Evolutionary conservation across 1,140 invertebrate genomes (phyloP), one percentile per base, ranked within the genome.

Genomic region (Tachypleus tridentatus): DNA sequence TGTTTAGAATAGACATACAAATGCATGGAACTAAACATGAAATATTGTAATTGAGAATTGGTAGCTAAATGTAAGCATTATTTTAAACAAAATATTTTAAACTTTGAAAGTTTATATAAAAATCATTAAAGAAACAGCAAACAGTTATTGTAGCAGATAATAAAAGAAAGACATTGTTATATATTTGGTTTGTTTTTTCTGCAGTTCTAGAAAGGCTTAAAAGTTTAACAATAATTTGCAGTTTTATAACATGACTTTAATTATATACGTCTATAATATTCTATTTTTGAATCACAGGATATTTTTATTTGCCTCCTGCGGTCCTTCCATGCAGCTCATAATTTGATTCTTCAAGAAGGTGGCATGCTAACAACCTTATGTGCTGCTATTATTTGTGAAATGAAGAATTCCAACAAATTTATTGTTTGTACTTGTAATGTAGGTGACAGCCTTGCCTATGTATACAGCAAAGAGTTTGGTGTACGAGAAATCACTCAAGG

Each of bases 351-450:
- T 49, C 85, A 92, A 75, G 86, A 92, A 71, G 84, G 90, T 69
- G 92, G 90, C 49, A 86, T 90, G 74, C 76, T 95, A 5, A 95
- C 92, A 3, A 95, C 92, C 2, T 77, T 95, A 57, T 69, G 88
- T 61, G 86, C 87, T 47, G 88, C 87, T 62, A 81, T 88, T 62
- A 81, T 93, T 62, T 80, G 85, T 71, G 90, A 87, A 60, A 72
- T 85, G 67, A 77, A 71, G 67, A 70, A 74, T 60, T 73, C 68
- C 4, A 9, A 76, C 73, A 82, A 85, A 72, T 91, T 84, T 77
- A 84, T 90, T 61, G 89, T 89, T 8, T 96, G 93, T 77, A 85
- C 88, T 57, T 92, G 92, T 71, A 95, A 95, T 76, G 90, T 95
- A 49, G 92, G 92, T 1, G 92, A 95, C 74, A 91, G 87, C 67